Conservation (phyloP, 2,888 invertebrate species). For the Netelia inedita region DNA sequence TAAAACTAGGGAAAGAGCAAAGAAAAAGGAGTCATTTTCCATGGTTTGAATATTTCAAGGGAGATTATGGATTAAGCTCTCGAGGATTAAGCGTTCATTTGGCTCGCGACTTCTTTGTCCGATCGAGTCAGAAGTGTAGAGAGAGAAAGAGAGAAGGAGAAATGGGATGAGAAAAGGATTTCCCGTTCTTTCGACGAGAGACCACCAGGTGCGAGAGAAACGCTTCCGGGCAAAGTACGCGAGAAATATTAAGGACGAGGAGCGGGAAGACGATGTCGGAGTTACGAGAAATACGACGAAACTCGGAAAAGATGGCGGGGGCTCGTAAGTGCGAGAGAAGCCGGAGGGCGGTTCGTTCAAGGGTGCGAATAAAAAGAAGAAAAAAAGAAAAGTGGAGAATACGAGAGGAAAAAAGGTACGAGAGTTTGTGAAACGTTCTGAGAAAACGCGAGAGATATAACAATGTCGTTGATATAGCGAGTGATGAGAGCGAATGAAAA, state of each 20-base stretch:
- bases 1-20: not conserved
- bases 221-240: not conserved
- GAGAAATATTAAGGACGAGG: not conserved
- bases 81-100: constrained; percentile 36
- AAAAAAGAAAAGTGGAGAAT: not conserved
- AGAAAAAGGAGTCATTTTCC: not conserved
- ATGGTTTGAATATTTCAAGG: constrained; percentile 26
- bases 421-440: not conserved
- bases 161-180: not conserved
- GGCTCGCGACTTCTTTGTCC: constrained; percentile 16
- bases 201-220: not conserved
- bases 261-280: not conserved
- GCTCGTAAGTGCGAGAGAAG: not conserved
- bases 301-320: not conserved
- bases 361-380: not conserved
- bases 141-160: not conserved
- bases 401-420: not conserved
- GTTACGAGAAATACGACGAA: constrained; percentile 2
- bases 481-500: not conserved
- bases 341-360: not conserved
- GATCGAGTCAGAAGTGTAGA: constrained; percentile 22
- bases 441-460: not conserved
- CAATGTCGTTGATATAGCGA: not conserved
- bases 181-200: not conserved
- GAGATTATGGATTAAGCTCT: constrained; percentile 37